Conservation (phyloP, 1,140 invertebrate genomes). For the Galleria mellonella region DNA sequence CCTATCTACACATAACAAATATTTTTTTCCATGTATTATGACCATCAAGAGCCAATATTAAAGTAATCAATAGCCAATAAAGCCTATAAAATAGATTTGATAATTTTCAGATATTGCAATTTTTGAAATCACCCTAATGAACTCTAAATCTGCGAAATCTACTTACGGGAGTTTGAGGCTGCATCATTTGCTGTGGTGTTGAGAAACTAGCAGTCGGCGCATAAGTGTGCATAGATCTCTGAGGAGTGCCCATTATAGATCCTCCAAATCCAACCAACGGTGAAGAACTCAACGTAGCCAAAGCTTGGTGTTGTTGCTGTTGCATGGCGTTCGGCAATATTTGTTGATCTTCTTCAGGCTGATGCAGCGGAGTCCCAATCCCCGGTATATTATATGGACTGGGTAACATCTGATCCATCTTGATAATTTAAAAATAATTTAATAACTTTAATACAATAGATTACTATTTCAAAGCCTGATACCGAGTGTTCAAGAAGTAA, state of each 20-base stretch:
- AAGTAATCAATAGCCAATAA: too few species aligned
- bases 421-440: constrained; percentile 7
- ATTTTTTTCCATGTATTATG: too few species aligned
- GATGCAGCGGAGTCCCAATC: constrained; percentile 91
- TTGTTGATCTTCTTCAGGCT: constrained; percentile 93
- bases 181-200: constrained; percentile 85
- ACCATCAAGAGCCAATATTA: too few species aligned
- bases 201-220: constrained; percentile 80
- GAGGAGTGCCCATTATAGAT: constrained; percentile 75
- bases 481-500: too few species aligned
- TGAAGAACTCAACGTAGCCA: constrained; percentile 76
- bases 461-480: not conserved
- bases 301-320: constrained; percentile 79
- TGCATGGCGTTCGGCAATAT: constrained; percentile 88
- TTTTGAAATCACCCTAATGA: too few species aligned
- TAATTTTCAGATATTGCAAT: too few species aligned
- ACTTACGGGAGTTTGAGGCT: constrained; percentile 90
- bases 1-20: too few species aligned
- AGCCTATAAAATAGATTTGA: too few species aligned
- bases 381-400: constrained; percentile 93
- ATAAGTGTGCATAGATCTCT: constrained; percentile 82
- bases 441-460: not conserved
- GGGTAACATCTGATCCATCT: constrained; percentile 92
- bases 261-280: constrained; percentile 71
- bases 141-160: too few species aligned